These are phyloP conservation scores for Euplagia quadripunctaria DNA, from an alignment of 2,888 invertebrate genomes.

Conservation along the genomic window DNA sequence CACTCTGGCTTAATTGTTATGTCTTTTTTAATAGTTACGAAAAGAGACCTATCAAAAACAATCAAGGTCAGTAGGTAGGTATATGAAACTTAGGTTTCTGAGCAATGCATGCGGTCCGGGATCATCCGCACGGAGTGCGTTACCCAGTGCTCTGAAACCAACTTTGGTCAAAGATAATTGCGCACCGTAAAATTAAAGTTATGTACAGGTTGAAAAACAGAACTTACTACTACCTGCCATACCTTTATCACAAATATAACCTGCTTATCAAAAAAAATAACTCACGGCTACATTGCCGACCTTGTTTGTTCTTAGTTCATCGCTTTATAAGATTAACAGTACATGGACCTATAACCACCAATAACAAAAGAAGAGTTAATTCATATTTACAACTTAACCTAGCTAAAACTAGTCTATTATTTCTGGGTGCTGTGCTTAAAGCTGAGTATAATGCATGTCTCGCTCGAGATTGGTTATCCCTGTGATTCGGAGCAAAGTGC, in stretches of 20 bases:
- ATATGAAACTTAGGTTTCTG: too few relatives aligned
- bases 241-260: background rate
- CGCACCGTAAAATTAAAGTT: too few relatives aligned
- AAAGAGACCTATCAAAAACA: background rate
- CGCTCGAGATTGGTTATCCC: background rate
- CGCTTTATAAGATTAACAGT: background rate
- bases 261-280: background rate
- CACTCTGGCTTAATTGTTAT: background rate
- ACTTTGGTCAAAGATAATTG: background rate
- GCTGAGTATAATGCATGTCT: background rate
- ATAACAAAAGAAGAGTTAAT: background rate
- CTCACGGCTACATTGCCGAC: background rate
- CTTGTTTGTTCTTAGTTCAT: background rate
- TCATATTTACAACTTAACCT: background rate
- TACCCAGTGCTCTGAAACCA: background rate
- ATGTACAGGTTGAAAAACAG: background rate
- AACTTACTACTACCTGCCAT: background rate
- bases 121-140: too few relatives aligned
- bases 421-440: background rate
- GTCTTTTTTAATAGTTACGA: background rate
- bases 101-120: too few relatives aligned
- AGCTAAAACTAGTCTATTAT: background rate
- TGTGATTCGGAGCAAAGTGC: background rate
- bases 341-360: too few relatives aligned
- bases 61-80: background rate